phyloP scores from a whole-genome alignment of 2,888 invertebrate genomes.

The Acrocera orbiculus region DNA sequence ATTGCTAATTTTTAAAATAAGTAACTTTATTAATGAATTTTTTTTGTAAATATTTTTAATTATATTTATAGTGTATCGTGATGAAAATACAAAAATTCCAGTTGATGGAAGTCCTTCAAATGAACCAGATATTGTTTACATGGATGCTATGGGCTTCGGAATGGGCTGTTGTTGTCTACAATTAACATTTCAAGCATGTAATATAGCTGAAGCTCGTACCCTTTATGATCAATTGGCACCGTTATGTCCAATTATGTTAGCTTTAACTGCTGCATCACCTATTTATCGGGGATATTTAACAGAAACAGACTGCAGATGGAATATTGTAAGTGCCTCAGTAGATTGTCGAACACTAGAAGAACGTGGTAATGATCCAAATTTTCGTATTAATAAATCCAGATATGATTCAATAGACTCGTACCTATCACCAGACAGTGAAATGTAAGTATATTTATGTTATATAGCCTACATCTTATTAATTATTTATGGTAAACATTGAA shows the following conservation, averaged over 20 bases:
- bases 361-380: constrained; percentile 59
- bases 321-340: constrained; percentile 87
- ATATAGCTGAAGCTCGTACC: constrained; percentile 85
- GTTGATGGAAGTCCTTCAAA: constrained; percentile 65
- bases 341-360: constrained; percentile 91
- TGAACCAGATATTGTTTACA: constrained; percentile 79
- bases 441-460: constrained; percentile 24
- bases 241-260: constrained; percentile 91
- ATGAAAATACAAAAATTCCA: constrained; percentile 68
- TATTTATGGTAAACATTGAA: too few species aligned
- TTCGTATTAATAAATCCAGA: constrained; percentile 79
- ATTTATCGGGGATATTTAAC: constrained; percentile 83
- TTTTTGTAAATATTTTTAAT: not conserved
- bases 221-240: constrained; percentile 96
- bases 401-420: constrained; percentile 98
- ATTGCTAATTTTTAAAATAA: too few species aligned
- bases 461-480: too few species aligned
- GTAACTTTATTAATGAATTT: constrained; percentile 4
- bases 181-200: constrained; percentile 83
- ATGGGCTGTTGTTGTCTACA: constrained; percentile 99
- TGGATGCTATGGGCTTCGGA: constrained; percentile 99
- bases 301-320: constrained; percentile 96
- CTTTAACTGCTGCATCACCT: constrained; percentile 92
- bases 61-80: constrained; percentile 58
- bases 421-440: constrained; percentile 71